Evolutionary conservation across 2,113 vertebrate species (phyloP).

Genomic region (Genyomyrus donnyi): DNA sequence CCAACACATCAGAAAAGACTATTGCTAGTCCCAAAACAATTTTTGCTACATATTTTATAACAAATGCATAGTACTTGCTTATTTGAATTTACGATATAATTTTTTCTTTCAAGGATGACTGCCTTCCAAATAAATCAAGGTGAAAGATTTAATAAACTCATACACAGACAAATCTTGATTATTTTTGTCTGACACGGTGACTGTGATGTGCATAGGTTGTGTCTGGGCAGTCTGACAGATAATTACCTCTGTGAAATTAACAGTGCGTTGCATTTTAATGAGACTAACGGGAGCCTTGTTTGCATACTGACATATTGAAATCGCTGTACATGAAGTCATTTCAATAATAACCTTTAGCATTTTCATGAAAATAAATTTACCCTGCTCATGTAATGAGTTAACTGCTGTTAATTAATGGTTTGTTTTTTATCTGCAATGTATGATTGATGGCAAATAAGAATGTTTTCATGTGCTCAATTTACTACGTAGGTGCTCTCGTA

Average conservation of each 20-base stretch:
- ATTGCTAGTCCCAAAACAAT: not conserved
- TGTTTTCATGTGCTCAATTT: not conserved
- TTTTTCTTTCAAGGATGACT: not conserved
- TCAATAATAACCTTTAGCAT: slow-evolving; percentile 13
- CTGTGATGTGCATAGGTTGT: slow-evolving; percentile 25
- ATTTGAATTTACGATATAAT: not conserved
- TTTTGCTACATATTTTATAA: not conserved
- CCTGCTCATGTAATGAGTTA: slow-evolving; percentile 6
- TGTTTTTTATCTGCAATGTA: not conserved
- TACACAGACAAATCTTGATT: slow-evolving; percentile 5
- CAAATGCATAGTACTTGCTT: not conserved
- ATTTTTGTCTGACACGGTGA: slow-evolving; percentile 19
- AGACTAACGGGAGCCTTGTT: slow-evolving; percentile 32
- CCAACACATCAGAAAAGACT: not conserved
- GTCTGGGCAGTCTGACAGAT: slow-evolving; percentile 26
- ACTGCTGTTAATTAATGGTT: slow-evolving; percentile 12
- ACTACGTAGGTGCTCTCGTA: not conserved
- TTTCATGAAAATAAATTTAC: slow-evolving; percentile 10
- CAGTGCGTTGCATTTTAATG: slow-evolving; percentile 43
- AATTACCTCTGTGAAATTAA: slow-evolving; percentile 32
- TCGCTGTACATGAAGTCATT: slow-evolving; percentile 13
- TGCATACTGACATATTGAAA: slow-evolving; percentile 30
- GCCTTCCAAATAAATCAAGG: slow-evolving; percentile 19
- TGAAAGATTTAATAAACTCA: slow-evolving; percentile 16
- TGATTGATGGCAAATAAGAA: not conserved